Conservation (phyloP, 2,888 invertebrate genomes). For the Seira musarum region DNA sequence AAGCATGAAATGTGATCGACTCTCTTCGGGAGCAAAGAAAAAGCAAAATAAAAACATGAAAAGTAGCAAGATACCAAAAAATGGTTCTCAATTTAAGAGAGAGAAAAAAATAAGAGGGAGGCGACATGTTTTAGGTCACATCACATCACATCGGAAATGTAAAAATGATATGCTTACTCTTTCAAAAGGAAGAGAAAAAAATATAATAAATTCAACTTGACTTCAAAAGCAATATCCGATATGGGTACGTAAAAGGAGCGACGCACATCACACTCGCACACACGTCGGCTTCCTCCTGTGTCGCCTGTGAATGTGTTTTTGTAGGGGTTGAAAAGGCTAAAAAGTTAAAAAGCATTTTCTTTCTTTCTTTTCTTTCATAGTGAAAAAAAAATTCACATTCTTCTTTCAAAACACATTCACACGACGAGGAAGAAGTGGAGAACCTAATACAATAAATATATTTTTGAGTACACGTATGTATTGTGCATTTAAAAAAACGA, state of each 20-base stretch:
- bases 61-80: too few species aligned
- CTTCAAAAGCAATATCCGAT: slow-evolving; percentile 57
- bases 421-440: slow-evolving; percentile 1
- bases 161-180: slow-evolving; percentile 50
- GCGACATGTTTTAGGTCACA: slow-evolving; percentile 54
- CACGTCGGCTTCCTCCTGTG: background rate
- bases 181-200: slow-evolving; percentile 17
- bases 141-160: slow-evolving; percentile 56
- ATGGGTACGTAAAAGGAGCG: too few species aligned
- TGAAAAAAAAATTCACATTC: slow-evolving; percentile 41
- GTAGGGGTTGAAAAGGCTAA: slow-evolving; percentile 10
- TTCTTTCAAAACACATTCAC: background rate
- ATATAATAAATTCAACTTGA: slow-evolving; percentile 57
- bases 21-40: too few species aligned
- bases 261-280: background rate
- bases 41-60: too few species aligned
- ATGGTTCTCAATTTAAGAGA: background rate
- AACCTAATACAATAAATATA: slow-evolving; percentile 42
- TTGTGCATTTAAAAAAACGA: too few species aligned
- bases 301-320: slow-evolving; percentile 30
- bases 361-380: slow-evolving; percentile 8
- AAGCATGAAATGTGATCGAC: too few species aligned
- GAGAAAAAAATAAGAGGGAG: background rate
- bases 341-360: slow-evolving; percentile 48
- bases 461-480: too few species aligned